Conservation (phyloP, 1,140 invertebrate genomes). For the Colletes gigas region DNA sequence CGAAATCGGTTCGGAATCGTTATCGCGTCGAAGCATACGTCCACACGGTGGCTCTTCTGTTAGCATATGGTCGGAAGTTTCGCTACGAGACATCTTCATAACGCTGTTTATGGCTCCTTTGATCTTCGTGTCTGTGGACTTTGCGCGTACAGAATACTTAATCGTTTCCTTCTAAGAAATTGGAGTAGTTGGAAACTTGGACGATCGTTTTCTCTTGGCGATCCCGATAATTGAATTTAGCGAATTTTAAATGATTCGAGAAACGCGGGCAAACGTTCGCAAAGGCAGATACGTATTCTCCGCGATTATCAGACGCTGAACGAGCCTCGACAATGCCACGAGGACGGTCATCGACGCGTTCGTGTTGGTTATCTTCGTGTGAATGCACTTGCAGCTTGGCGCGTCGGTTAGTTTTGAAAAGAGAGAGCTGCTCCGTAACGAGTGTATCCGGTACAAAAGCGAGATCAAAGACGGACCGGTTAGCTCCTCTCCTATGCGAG, state of each 20-base stretch:
- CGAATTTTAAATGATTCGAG: slow-evolving; percentile 1
- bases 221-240: too few species aligned
- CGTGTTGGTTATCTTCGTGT: slow-evolving; percentile 59
- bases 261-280: slow-evolving; percentile 29
- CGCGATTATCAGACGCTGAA: slow-evolving; percentile 55
- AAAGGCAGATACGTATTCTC: slow-evolving; percentile 45
- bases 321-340: slow-evolving; percentile 34
- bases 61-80: too few species aligned
- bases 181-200: too few species aligned
- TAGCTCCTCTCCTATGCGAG: background rate
- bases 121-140: too few species aligned
- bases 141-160: too few species aligned
- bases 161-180: too few species aligned
- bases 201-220: too few species aligned
- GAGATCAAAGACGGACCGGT: slow-evolving; percentile 58
- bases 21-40: too few species aligned
- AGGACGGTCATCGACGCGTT: background rate
- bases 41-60: too few species aligned
- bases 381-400: slow-evolving; percentile 56
- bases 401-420: slow-evolving; percentile 33
- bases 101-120: too few species aligned
- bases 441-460: slow-evolving; percentile 63
- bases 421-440: slow-evolving; percentile 40
- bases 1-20: too few species aligned
- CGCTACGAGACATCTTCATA: too few species aligned